A percentile compares a stretch with the other conserved stretches of the same genome.
These are phyloP conservation scores for Dreissena polymorpha DNA, from an alignment of 1,140 invertebrate genomes.

Conservation along the genomic window DNA sequence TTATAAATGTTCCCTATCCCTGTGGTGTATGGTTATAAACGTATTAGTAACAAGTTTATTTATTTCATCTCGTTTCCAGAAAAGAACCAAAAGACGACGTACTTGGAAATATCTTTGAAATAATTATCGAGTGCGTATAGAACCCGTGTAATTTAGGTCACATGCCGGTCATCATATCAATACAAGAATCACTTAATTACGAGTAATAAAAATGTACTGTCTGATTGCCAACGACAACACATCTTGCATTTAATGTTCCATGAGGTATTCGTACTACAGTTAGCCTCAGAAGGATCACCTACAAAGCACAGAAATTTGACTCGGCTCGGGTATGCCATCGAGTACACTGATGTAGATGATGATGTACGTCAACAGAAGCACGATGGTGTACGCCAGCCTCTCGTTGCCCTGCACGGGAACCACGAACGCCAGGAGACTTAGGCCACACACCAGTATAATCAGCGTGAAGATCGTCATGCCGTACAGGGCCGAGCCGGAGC, in stretches of 20 bases:
- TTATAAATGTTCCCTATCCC: neutral
- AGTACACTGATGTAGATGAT: slow-evolving; percentile 5
- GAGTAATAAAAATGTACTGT: no score
- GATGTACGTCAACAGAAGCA: slow-evolving; percentile 13
- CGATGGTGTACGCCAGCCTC: slow-evolving; percentile 18
- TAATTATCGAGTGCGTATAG: neutral
- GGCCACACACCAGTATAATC: slow-evolving; percentile 19
- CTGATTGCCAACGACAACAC: no score
- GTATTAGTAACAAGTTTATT: neutral
- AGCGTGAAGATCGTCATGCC: slow-evolving; percentile 21
- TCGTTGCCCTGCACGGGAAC: slow-evolving; percentile 32
- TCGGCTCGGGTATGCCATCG: slow-evolving; percentile 8
- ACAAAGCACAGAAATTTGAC: neutral
- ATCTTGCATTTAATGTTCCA: no score
- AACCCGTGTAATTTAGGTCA: neutral
- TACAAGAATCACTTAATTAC: no score
- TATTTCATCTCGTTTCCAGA: neutral
- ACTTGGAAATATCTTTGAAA: no score
- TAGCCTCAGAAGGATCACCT: neutral
- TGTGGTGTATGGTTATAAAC: no score
- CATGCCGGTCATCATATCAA: neutral
- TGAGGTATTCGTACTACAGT: no score
- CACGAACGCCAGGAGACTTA: slow-evolving; percentile 20
- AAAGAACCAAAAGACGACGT: no score
- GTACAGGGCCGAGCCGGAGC: slow-evolving; percentile 9